Evolutionary conservation across 1,140 invertebrate species (phyloP).

Genomic region (Rhysida immarginata): DNA sequence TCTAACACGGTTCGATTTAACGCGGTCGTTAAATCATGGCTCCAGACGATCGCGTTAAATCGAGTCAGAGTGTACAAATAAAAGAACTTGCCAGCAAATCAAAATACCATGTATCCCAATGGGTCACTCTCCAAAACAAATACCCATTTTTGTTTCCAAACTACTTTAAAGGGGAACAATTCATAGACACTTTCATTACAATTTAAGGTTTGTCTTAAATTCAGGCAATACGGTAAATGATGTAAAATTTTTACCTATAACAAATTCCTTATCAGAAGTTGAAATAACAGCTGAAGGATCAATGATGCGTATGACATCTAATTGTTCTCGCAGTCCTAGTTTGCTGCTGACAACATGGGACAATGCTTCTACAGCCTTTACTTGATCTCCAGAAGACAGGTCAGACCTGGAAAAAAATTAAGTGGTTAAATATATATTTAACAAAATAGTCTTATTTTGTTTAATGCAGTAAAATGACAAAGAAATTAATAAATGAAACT

Average conservation of each 20-base stretch:
- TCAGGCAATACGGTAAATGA: too few relatives aligned
- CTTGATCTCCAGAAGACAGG: slow-evolving; percentile 8
- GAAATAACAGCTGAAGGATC: slow-evolving; percentile 19
- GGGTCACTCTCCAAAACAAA: too few relatives aligned
- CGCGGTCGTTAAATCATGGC: too few relatives aligned
- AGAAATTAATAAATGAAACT: neutral
- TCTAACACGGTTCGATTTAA: too few relatives aligned
- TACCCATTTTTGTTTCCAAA: too few relatives aligned
- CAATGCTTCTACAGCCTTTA: slow-evolving; percentile 17
- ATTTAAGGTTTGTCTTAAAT: too few relatives aligned
- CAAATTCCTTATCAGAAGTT: slow-evolving; percentile 23
- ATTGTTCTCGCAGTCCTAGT: slow-evolving; percentile 22
- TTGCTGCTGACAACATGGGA: slow-evolving; percentile 22
- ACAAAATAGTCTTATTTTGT: neutral
- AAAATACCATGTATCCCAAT: too few relatives aligned
- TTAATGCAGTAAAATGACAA: neutral
- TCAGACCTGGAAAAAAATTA: slow-evolving; percentile 18
- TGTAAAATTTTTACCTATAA: slow-evolving; percentile 20
- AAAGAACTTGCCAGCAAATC: too few relatives aligned
- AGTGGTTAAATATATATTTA: neutral
- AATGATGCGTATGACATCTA: slow-evolving; percentile 25
- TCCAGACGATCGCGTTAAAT: too few relatives aligned
- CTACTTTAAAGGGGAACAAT: too few relatives aligned
- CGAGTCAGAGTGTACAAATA: too few relatives aligned
- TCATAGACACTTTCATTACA: too few relatives aligned